Evolutionary conservation across 2,113 vertebrate species (phyloP), one percentile per base, ranked within the genome.

Genomic region (Lasiurus borealis): DNA sequence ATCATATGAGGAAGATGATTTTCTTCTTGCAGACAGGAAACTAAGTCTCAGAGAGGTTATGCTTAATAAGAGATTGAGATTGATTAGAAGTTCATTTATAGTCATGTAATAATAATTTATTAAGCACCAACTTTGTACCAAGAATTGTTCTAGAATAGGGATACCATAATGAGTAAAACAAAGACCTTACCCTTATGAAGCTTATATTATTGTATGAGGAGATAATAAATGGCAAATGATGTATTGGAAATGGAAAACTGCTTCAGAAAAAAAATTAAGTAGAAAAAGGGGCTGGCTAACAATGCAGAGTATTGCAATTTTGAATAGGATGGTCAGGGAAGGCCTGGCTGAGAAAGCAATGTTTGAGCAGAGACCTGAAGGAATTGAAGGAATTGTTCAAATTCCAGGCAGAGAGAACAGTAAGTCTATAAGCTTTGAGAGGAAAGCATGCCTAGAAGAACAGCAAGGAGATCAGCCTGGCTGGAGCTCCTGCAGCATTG

Each of bases 151-250:
- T 88, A 12, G 9, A 48, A 78, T 40, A 77, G 46, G 29, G 64
- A 48, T 25, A 64, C 21, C 1, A 8, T 29, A 73, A 64, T 71
- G 59, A 68, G 52, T 9, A 82, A 50, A 69, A 36, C 23, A 59
- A 78, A 95, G 36, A 11, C 1, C 40, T 77, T 52, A 5, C 13
- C 71, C 8, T 46, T 14, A 6, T 59, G 23, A 54, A 68, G 6
- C 62, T 86, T 92, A 36, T 29, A 54, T 72, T 93, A 46, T 92
- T 40, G 34, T 40, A 29, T 75, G n/a, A 83, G n/a, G 64, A 90
- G 62, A 57, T 8, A 40, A 34, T 64, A 50, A 89, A 23, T 19
- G 6, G 14, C 16, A 87, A 36, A 52, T 44, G 64, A 27, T 68
- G 2, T 73, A 59, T 50, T 73, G 57, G 52, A 83, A 36, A 11